A percentile compares a stretch with the other conserved stretches of the same genome.
Conservation (phyloP, 2,797 vertebrate species). For the Miichthys miiuy region DNA sequence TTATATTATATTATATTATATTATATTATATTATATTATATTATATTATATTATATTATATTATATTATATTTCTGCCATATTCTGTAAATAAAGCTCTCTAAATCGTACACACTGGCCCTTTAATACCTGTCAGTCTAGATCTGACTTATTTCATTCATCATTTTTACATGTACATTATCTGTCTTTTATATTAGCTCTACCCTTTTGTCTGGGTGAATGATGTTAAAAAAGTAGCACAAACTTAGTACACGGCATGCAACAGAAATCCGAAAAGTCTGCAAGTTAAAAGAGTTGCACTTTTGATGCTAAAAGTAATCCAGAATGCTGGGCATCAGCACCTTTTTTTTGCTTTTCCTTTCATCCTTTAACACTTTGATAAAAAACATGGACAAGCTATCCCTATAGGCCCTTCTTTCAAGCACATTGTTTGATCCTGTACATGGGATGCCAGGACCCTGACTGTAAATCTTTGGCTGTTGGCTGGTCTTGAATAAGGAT, state of each 20-base stretch:
- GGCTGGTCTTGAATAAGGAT: slow-evolving; percentile 42
- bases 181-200: no score
- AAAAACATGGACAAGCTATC: slow-evolving; percentile 38
- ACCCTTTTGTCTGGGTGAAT: neutral
- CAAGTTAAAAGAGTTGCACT: slow-evolving; percentile 21
- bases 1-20: no score
- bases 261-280: slow-evolving; percentile 2
- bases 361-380: slow-evolving; percentile 56
- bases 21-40: no score
- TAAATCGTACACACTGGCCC: no score
- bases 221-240: neutral
- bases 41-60: no score
- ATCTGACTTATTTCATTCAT: neutral
- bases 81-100: no score
- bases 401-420: slow-evolving; percentile 50
- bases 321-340: slow-evolving; percentile 33
- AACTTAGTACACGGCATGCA: neutral
- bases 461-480: slow-evolving; percentile 48
- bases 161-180: neutral
- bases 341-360: slow-evolving; percentile 40
- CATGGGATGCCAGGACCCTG: slow-evolving; percentile 36
- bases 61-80: no score
- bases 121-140: no score
- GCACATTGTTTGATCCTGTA: slow-evolving; percentile 66
- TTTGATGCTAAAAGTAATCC: slow-evolving; percentile 37